phyloP scores from a whole-genome alignment of 1,140 invertebrate species.

The Trichomalopsis sarcophagae region DNA sequence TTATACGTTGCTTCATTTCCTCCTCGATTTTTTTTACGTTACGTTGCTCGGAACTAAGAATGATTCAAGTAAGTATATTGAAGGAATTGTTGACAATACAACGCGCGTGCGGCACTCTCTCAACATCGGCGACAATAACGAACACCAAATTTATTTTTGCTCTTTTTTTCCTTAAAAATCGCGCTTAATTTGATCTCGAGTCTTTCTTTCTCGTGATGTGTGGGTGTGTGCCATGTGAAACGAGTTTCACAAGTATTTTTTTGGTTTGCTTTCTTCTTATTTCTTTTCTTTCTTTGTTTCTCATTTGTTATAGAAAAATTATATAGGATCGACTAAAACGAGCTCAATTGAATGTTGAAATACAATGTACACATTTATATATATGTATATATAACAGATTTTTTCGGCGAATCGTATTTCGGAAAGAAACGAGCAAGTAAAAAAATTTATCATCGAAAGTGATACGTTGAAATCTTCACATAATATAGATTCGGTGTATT shows the following conservation, averaged over 20 bases:
- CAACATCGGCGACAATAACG: too few species aligned
- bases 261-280: neutral
- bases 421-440: conserved; percentile 39
- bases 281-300: neutral
- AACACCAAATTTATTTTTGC: conserved; percentile 11
- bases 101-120: conserved; percentile 1
- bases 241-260: neutral
- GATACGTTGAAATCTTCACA: conserved; percentile 38
- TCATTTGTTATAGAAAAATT: neutral
- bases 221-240: conserved; percentile 12
- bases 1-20: neutral
- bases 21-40: neutral
- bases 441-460: conserved; percentile 3
- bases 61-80: neutral
- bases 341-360: conserved; percentile 24
- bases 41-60: conserved; percentile 11
- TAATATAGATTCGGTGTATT: conserved; percentile 35
- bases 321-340: conserved; percentile 5
- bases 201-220: conserved; percentile 40
- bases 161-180: conserved; percentile 6
- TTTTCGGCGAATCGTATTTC: conserved; percentile 45
- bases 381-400: conserved; percentile 3
- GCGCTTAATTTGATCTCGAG: conserved; percentile 30
- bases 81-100: conserved; percentile 1
- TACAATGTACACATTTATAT: conserved; percentile 4